A percentile compares a stretch with the other conserved stretches of the same genome.
These are phyloP conservation scores for Sminthurinus aureus DNA, from an alignment of 2,888 invertebrate genomes.

Conservation along the genomic window DNA sequence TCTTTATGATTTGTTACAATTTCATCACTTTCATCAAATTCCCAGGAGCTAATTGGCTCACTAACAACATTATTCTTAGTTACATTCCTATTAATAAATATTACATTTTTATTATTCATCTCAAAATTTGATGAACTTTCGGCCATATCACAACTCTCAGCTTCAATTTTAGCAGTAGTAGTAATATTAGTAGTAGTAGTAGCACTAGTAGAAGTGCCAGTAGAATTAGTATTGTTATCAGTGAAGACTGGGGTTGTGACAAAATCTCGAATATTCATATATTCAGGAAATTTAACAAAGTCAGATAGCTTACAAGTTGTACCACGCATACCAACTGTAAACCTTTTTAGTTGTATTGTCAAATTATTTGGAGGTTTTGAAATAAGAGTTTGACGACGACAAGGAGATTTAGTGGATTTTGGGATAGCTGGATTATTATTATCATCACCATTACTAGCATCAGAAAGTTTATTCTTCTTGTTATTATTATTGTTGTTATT, in stretches of 20 bases:
- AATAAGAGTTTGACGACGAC: constrained; percentile 75
- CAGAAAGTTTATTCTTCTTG: not conserved
- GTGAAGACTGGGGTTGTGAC: constrained; percentile 4
- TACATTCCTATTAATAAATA: too few relatives aligned
- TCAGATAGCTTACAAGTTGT: constrained; percentile 84
- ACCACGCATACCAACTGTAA: constrained; percentile 77
- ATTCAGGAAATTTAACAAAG: constrained; percentile 78
- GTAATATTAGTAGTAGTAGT: constrained; percentile 3
- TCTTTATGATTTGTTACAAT: not conserved
- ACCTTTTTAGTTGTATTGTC: constrained; percentile 94
- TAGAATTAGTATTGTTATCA: not conserved
- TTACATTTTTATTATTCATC: too few relatives aligned
- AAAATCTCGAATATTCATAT: constrained; percentile 33
- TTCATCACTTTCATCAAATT: constrained; percentile 6
- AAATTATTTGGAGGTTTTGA: constrained; percentile 91
- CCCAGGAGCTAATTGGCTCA: constrained; percentile 11
- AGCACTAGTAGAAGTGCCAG: not conserved
- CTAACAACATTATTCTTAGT: too few relatives aligned
- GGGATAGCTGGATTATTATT: constrained; percentile 10
- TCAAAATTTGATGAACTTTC: too few relatives aligned
- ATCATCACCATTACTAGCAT: not conserved
- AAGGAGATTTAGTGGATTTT: constrained; percentile 65
- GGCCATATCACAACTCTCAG: not conserved
- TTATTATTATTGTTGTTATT: not conserved
- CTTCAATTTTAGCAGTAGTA: not conserved